Base-by-base conservation (phyloP, 35 echinoderm and acorn worm genomes). In the Patiria miniata region DNA sequence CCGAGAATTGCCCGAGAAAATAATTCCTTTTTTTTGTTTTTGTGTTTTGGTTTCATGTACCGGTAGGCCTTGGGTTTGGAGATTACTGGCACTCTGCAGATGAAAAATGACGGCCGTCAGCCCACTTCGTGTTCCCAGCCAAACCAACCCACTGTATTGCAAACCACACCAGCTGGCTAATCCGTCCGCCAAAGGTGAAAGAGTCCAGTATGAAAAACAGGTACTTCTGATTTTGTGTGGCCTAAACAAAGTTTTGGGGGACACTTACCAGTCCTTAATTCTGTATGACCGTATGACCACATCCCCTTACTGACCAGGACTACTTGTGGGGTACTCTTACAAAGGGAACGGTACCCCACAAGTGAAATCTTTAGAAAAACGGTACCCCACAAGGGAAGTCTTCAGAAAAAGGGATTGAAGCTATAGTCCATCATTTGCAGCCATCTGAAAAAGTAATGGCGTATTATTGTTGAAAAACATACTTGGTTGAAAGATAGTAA, bases 161-260 rank as follows among this genome's bases (percentile, higher is more conserved):
- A 73, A 73, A 73, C 65, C 65, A 28, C 14, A 26, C 26, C 65
- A 73, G 26, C 65, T 73, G 65, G 26, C 23, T 14, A 73, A 73
- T 73, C 65, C 65, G 0, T 73, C 65, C 23, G 29, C 14, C 26
- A 2, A 73, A 7, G 65, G 65, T 0, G 29, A 73, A 73, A 73
- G 65, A 73, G 65, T 73, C 65, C 65, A 73, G 34, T 73, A 73
- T 73, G 65, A 73, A 34, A 30, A 22, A 73, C 21, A 73, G 65
- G 65, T 73, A 73, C 19, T 7, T 12, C 4, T 47, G 42, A 47
- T 47, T 47, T 6, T 47, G 4, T 12, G 42, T 6, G 4, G 42
- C 12, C 42, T 47, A 47, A 47, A 47, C 42, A 4, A 47, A n/a
- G n/a, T n/a, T n/a, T 47, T 47, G 42, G 42, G 42, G 12, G 12